Conservation (phyloP, 2,113 vertebrate genomes). For the Fregata magnificens region DNA sequence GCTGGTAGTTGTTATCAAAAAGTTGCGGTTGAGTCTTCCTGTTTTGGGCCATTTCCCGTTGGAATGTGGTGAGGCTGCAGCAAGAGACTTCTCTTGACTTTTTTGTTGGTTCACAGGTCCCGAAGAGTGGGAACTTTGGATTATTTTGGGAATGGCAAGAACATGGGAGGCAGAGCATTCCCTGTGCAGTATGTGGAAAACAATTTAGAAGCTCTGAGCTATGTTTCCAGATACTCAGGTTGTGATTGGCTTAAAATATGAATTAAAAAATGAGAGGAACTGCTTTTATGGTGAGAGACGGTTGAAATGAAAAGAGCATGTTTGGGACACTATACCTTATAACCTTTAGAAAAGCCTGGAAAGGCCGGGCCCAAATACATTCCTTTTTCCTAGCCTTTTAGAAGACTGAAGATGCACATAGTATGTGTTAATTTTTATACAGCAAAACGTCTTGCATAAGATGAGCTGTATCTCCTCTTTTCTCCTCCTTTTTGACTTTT, state of each 20-base stretch:
- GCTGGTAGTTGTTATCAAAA: not conserved
- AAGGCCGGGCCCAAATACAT: not conserved
- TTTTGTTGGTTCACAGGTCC: not conserved
- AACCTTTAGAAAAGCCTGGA: not conserved
- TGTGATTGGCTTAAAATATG: not conserved
- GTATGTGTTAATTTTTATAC: not conserved
- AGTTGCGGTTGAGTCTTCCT: not conserved
- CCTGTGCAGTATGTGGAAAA: not conserved
- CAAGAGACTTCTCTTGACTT: not conserved
- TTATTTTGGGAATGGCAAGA: not conserved
- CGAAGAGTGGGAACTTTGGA: not conserved
- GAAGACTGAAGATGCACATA: not conserved
- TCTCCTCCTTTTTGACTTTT: not conserved
- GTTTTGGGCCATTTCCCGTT: not conserved
- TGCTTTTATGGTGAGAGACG: not conserved
- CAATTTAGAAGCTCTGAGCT: not conserved
- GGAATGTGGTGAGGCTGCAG: not conserved
- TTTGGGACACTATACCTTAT: not conserved
- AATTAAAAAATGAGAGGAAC: not conserved
- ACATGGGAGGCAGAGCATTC: not conserved
- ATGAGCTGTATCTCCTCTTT: not conserved
- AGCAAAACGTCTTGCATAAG: not conserved
- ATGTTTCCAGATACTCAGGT: not conserved
- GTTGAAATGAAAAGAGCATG: not conserved
- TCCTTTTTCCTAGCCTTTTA: not conserved